Base-by-base conservation (phyloP, 2,888 invertebrate genomes). In the Crioceris asparagi region DNA sequence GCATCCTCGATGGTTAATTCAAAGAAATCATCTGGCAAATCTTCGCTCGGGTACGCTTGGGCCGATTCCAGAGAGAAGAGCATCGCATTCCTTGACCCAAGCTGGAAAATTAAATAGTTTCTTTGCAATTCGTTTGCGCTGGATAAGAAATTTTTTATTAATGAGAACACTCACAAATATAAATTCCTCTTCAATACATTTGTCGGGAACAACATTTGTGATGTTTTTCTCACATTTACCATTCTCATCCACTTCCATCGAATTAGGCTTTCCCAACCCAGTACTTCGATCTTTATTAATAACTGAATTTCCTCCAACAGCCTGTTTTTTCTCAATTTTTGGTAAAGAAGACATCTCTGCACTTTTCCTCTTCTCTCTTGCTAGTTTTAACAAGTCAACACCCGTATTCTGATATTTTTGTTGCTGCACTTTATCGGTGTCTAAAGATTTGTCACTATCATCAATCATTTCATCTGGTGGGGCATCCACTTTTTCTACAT, bases 11-110 rank as follows among this genome's bases (percentile, higher is more conserved):
- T 71, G 2, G 86, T 86, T 27, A 92, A 64, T 44, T 91, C 85
- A 60, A 84, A 94, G 62, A 93, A 94, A 33, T 84, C 83, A 62
- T 93, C 91, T 1, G 84, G 81, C 23, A 83, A 63, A 38, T 88
- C 84, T 34, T 82, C 79, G 46, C 78, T 72, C 18, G 72, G 71
- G 39, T 74, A 68, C 23, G 75, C 72, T 54, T 75, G 74, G 17
- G 74, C 67, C n/a, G 68, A 65, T 55, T 72, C 71, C 33, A 73
- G 57, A 42, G 75, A 77, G 59, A 83, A 90, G 15, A 79, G 66
- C 47, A 88, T 67, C 2, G 87, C 86, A 60, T 81, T 80, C 45
- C 83, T 74, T 39, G 74, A 72, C 30, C 84, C 83, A 53, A 82
- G 59, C 83, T 85, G 55, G 48, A 71, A 68, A 46, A 40, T 10